Evolutionary conservation across 2,113 vertebrate species (phyloP).

Genomic region (Rhegmatorhina hoffmannsi): DNA sequence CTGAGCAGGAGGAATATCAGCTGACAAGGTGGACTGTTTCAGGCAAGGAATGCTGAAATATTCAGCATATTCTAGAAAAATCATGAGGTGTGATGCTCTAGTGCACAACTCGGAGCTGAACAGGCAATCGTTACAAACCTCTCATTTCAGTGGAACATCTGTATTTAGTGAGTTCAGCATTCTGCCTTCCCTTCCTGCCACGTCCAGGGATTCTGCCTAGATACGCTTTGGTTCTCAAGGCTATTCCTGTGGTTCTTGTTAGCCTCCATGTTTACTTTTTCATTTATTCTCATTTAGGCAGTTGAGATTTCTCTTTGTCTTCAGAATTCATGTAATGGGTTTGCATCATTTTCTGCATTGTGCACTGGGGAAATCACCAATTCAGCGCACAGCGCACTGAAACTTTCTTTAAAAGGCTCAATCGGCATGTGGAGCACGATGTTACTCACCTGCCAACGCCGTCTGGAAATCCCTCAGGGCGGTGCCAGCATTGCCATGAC

Average conservation of each 20-base stretch:
- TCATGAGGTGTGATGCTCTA: not conserved
- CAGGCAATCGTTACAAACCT: not conserved
- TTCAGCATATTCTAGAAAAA: not conserved
- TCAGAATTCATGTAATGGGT: not conserved
- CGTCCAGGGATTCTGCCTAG: not conserved
- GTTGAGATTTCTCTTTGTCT: conserved; percentile 38
- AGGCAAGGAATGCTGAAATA: not conserved
- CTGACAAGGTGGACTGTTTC: not conserved
- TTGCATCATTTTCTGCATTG: conserved; percentile 14
- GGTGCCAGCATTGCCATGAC: not conserved
- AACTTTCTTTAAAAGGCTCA: not conserved
- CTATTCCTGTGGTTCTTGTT: not conserved
- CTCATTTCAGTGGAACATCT: not conserved
- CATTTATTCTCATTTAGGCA: not conserved
- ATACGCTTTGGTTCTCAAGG: not conserved
- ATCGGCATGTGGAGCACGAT: not conserved
- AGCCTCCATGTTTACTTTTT: not conserved
- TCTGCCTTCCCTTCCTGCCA: not conserved
- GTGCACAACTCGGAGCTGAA: not conserved
- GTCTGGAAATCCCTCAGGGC: not conserved
- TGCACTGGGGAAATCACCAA: not conserved
- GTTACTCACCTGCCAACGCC: not conserved
- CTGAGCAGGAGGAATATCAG: not conserved
- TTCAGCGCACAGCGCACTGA: not conserved
- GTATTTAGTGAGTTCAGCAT: not conserved